Conservation (phyloP, 2,113 vertebrate genomes). For the Dermatemys mawii region DNA sequence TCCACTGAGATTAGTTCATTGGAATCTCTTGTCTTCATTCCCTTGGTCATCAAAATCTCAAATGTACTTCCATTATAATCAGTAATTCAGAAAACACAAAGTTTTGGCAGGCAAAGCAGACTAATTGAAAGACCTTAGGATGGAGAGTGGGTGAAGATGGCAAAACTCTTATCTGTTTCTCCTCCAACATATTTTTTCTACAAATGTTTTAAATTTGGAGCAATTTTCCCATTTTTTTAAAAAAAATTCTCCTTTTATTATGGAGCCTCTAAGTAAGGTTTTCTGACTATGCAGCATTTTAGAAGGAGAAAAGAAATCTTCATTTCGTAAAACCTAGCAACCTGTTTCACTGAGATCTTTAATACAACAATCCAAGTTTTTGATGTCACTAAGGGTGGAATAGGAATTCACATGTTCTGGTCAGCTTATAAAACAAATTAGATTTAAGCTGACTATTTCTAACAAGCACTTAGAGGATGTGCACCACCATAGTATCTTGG, state of each 20-base stretch:
- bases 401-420: not conserved
- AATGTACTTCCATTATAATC: rapidly evolving
- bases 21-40: rapidly evolving
- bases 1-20: rapidly evolving
- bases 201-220: not conserved
- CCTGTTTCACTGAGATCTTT: not conserved
- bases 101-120: rapidly evolving
- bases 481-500: not conserved
- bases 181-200: not conserved
- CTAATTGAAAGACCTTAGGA: too few species aligned
- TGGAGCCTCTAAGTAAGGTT: not conserved
- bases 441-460: not conserved
- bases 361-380: not conserved
- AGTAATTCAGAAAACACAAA: rapidly evolving
- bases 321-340: not conserved
- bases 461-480: not conserved
- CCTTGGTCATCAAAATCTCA: rapidly evolving
- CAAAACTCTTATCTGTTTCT: rapidly evolving
- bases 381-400: too few species aligned
- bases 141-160: rapidly evolving
- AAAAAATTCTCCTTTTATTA: not conserved
- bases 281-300: not conserved
- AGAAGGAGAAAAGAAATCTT: too few species aligned
- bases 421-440: not conserved
- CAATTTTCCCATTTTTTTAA: not conserved